Conservation (phyloP, 2,888 invertebrate genomes). For the Crematogaster levior region DNA sequence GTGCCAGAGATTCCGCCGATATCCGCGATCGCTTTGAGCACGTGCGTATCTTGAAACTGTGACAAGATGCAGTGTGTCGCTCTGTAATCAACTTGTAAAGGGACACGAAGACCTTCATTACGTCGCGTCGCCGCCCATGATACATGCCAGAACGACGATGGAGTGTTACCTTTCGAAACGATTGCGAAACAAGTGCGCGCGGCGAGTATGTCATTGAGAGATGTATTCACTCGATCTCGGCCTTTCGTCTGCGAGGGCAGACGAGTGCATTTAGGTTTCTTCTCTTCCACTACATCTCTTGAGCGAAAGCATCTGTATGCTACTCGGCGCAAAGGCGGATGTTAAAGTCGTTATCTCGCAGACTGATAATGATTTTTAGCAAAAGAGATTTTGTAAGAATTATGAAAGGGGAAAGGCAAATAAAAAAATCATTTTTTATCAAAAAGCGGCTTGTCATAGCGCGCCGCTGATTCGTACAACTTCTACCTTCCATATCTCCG, state of each 20-base stretch:
- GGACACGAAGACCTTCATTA: conserved; percentile 24
- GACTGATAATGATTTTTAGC: background rate
- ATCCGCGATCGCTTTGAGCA: background rate
- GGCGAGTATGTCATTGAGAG: conserved; percentile 39
- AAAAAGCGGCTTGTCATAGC: too few species aligned
- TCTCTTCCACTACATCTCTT: conserved; percentile 7
- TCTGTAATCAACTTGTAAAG: conserved; percentile 23
- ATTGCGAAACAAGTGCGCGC: conserved; percentile 49
- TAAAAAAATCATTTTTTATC: too few species aligned
- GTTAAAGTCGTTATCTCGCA: background rate
- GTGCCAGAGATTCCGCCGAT: conserved; percentile 18
- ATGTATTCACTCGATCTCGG: background rate
- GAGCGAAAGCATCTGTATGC: conserved; percentile 30
- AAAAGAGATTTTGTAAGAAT: background rate
- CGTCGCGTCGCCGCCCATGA: background rate
- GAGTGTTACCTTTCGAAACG: conserved; percentile 60
- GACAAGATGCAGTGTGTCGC: conserved; percentile 18
- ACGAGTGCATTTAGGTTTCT: background rate
- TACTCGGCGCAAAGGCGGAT: conserved; percentile 9
- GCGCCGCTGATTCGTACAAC: too few species aligned
- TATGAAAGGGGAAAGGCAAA: too few species aligned
- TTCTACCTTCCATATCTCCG: too few species aligned
- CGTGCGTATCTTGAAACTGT: conserved; percentile 9
- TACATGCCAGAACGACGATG: conserved; percentile 36
- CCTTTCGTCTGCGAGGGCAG: background rate